Base-by-base conservation (phyloP, 2,113 vertebrate species). In the Gallinago paraguaiae region DNA sequence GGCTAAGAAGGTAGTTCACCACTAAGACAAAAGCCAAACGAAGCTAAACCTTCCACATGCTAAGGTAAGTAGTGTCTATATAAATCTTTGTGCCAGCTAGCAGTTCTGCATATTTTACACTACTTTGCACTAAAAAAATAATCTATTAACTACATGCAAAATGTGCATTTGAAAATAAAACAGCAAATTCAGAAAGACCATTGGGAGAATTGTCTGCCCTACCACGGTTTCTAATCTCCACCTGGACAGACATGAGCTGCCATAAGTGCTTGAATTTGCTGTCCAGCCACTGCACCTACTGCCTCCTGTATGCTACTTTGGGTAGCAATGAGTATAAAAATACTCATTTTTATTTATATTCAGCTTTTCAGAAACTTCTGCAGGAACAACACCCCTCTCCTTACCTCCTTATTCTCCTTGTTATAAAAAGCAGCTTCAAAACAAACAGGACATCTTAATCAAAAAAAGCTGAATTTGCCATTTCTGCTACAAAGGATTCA, bases 41-140 rank as follows among this genome's bases (percentile, higher is more conserved):
- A 92, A 96, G 80, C 30, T 81, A 93, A 28, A 41, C 28, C 41
- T 94, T 87, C 85, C 74, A 82, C 69, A 53, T 39, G 39, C 89
- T 70, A 79, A 84, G 51, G 39, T 80, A 86, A 92, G 53, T 43
- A 45, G 48, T 46, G 43, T 33, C 95, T 92, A 82, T 54, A 56
- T 57, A 92, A 87, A 87, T 53, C 70, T 91, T 76, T 76, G 30
- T 72, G 72, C 20, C 71, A 94, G 68, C 31, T 63, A 85, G 18
- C 53, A 68, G 41, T 68, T 82, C 63, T 68, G 30, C 63, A 7
- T 53, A 68, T 92, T 82, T 82, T 92, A n/a, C 30, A n/a, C 39
- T 77, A 33, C 5, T 81, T 57, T 25, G 7, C 27, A 50, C 51
- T 56, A 35, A 64, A 43, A 53, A 28, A 53, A 28, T 16, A 9